Percentiles rank a stretch among this genome's conserved stretches.
Evolutionary conservation across 1,140 invertebrate species (phyloP).

Genomic region (Calephelis virginiensis): DNA sequence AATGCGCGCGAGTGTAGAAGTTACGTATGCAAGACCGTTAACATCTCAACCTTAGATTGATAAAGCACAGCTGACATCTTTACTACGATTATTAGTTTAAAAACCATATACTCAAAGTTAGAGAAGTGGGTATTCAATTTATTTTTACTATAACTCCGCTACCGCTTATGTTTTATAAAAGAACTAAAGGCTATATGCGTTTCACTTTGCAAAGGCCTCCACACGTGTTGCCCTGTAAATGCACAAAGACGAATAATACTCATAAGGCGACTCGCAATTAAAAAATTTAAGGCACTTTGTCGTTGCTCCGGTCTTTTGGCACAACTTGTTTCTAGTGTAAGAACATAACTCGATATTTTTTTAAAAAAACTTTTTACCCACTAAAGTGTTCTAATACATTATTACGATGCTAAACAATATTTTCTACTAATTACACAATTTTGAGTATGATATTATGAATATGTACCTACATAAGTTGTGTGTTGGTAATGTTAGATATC

Average conservation of each 20-base stretch:
- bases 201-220: conserved; percentile 48
- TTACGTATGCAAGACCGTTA: no score
- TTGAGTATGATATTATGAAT: no score
- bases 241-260: conserved; percentile 75
- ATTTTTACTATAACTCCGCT: conserved; percentile 19
- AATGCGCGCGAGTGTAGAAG: no score
- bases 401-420: not conserved
- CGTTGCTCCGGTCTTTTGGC: conserved; percentile 44
- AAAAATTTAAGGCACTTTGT: conserved; percentile 77
- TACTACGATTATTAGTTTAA: not conserved
- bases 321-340: conserved; percentile 38
- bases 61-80: no score
- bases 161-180: conserved; percentile 27
- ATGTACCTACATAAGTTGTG: no score
- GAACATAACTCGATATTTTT: conserved; percentile 25
- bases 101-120: not conserved
- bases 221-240: conserved; percentile 63
- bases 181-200: conserved; percentile 31
- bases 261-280: conserved; percentile 71
- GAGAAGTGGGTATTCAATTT: no score
- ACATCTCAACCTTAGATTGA: no score
- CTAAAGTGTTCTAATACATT: not conserved
- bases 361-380: conserved; percentile 2
- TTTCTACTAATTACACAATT: not conserved
- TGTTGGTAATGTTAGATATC: no score